A percentile compares a stretch with the other conserved stretches of the same genome.
Conservation (phyloP, 2,888 invertebrate species). For the Eupithecia abbreviata region DNA sequence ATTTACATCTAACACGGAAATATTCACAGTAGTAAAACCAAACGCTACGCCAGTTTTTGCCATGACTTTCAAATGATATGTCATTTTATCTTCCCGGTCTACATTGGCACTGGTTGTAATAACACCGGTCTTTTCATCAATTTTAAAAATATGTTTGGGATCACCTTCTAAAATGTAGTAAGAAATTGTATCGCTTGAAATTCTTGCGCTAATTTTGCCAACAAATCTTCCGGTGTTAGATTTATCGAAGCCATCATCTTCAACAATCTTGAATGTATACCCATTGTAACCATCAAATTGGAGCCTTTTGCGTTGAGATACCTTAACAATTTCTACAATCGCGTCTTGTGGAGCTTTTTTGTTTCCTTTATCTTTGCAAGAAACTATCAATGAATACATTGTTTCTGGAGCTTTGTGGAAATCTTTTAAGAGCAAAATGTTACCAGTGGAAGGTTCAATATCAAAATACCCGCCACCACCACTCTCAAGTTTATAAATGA, state of each 20-base stretch:
- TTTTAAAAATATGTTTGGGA: constrained; percentile 88
- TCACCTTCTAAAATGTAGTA: constrained; percentile 94
- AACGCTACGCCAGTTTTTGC: constrained; percentile 90
- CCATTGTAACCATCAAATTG: constrained; percentile 90
- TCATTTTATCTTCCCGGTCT: constrained; percentile 91
- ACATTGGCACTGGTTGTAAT: constrained; percentile 91
- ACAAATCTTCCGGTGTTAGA: constrained; percentile 88
- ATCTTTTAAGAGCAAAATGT: constrained; percentile 87
- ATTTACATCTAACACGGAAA: constrained; percentile 93
- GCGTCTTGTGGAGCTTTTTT: constrained; percentile 89
- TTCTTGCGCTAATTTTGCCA: constrained; percentile 88
- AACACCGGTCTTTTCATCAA: constrained; percentile 90
- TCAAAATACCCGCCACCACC: constrained; percentile 92
- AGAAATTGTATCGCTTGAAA: constrained; percentile 86
- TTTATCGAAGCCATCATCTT: constrained; percentile 89
- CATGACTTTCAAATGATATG: constrained; percentile 91
- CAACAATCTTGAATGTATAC: constrained; percentile 92
- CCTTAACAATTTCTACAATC: constrained; percentile 90
- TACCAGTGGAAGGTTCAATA: constrained; percentile 90
- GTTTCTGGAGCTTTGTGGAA: constrained; percentile 86
- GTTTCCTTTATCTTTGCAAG: constrained; percentile 92
- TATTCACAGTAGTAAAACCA: constrained; percentile 90
- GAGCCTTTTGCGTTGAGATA: constrained; percentile 87
- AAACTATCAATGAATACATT: constrained; percentile 88
- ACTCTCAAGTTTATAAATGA: constrained; percentile 90